Base-by-base conservation (phyloP, 2,888 invertebrate genomes). In the Apamea epomidion region DNA sequence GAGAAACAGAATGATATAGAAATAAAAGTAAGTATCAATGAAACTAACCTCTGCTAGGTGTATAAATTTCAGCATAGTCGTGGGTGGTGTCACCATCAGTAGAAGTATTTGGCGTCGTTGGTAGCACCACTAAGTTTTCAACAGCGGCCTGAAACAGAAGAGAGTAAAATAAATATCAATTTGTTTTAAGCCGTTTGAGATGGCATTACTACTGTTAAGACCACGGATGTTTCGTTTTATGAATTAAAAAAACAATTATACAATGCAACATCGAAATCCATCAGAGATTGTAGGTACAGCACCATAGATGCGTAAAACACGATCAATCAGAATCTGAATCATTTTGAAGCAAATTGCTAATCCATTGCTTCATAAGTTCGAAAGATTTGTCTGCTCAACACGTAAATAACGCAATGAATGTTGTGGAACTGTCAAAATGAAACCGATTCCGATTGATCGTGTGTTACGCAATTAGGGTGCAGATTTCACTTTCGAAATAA, bases 21-120 rank as follows among this genome's bases (percentile, higher is more conserved):
- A 48, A 21, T 48, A 21, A 29, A 69, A 29, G 42, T 42, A 48
- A 32, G 21, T 29, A 21, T 45, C 7, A 16, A 16, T 37, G 12
- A n/a, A 32, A 73, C 80, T 82, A 97, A 96, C 98, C 99, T 93
- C 98, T 98, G 90, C 98, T 99, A 0, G 99, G 99, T 48, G 99
- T 99, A 93, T 99, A 99, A 87, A 99, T 99, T 96, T 99, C 99
- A 1, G 99, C 99, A 92, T 99, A 99, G 94, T 99, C 99, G 92
- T 99, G 99, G 1, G 98, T 98, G 2, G 97, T 97, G 81, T 98
- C 98, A 2, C 98, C 97, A 87, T 97, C 98, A 8, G 97, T 97
- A 0, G 98, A 97, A 51, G 97, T 97, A 84, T 98, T 98, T 58
- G 98, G 98, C 25, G 97, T 97, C 4, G 97, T 96, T 77, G 96